Evolutionary conservation across 2,797 vertebrate species (phyloP).

Genomic region (Acanthurus leucopareius): DNA sequence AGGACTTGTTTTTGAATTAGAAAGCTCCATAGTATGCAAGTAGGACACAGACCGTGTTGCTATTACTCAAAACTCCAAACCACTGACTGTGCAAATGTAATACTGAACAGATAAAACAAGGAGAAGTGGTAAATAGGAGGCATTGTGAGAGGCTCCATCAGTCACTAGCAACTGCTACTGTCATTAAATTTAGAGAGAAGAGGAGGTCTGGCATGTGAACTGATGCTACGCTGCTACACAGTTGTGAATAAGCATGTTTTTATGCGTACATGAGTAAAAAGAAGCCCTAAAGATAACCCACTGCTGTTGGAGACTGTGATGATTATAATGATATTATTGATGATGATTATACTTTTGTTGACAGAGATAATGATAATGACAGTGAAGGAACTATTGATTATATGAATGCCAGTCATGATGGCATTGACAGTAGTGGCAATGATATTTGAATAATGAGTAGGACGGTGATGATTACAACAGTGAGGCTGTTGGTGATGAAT

Average conservation of each 20-base stretch:
- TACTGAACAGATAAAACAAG: background rate
- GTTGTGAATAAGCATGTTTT: no score
- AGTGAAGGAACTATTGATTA: conserved; percentile 2
- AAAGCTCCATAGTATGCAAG: no score
- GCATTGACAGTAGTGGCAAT: background rate
- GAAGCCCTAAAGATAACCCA: background rate
- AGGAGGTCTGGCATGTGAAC: background rate
- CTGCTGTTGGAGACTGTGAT: background rate
- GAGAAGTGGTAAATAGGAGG: background rate
- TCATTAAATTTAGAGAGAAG: background rate
- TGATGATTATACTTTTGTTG: background rate
- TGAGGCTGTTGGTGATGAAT: background rate
- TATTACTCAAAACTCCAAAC: background rate
- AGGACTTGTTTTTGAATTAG: no score
- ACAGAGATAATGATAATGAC: background rate
- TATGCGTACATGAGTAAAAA: background rate
- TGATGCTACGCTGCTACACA: background rate
- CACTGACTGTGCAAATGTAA: background rate
- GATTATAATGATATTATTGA: background rate
- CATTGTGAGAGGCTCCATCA: background rate
- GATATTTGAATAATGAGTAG: background rate
- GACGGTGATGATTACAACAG: background rate
- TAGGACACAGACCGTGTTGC: background rate
- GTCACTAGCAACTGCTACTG: background rate
- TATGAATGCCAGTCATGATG: background rate